phyloP scores from a whole-genome alignment of 2,113 vertebrate species.

The Saguinus midas region DNA sequence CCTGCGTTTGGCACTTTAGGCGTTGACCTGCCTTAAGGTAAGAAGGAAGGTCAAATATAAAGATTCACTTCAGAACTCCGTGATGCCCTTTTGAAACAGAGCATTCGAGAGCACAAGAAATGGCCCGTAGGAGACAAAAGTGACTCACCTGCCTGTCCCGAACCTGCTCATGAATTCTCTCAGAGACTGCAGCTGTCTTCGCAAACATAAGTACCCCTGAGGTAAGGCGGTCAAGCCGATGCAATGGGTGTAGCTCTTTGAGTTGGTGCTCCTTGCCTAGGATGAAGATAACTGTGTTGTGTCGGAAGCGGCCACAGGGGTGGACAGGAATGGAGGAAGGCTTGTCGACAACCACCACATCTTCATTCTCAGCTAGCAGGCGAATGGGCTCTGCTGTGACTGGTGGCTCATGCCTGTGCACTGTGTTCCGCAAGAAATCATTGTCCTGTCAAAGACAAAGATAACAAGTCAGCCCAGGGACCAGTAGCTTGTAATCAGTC shows the following conservation, averaged over 20 bases:
- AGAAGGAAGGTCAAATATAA: neutral
- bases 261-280: slow-evolving; percentile 94
- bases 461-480: neutral
- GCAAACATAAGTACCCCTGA: slow-evolving; percentile 97
- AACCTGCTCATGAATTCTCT: slow-evolving; percentile 95
- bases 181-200: slow-evolving; percentile 88
- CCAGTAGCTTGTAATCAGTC: neutral
- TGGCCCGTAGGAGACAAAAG: neutral
- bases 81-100: neutral
- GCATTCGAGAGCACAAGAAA: neutral
- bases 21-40: neutral
- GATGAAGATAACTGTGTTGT: slow-evolving; percentile 98
- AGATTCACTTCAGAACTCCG: neutral
- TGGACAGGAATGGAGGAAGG: slow-evolving; percentile 97
- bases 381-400: slow-evolving; percentile 88
- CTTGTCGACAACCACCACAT: slow-evolving; percentile 96
- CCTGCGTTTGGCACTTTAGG: neutral
- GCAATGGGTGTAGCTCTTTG: slow-evolving; percentile 92
- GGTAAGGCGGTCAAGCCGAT: slow-evolving; percentile 95
- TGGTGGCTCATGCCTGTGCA: slow-evolving; percentile 97
- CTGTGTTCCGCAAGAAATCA: slow-evolving; percentile 93
- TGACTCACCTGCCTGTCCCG: slow-evolving; percentile 92
- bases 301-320: slow-evolving; percentile 95
- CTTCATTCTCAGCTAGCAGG: slow-evolving; percentile 89
- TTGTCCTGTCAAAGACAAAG: slow-evolving; percentile 87